Percentiles rank a stretch among this genome's conserved stretches.
phyloP scores from a whole-genome alignment of 2,113 vertebrate species.

The Camelus dromedarius region DNA sequence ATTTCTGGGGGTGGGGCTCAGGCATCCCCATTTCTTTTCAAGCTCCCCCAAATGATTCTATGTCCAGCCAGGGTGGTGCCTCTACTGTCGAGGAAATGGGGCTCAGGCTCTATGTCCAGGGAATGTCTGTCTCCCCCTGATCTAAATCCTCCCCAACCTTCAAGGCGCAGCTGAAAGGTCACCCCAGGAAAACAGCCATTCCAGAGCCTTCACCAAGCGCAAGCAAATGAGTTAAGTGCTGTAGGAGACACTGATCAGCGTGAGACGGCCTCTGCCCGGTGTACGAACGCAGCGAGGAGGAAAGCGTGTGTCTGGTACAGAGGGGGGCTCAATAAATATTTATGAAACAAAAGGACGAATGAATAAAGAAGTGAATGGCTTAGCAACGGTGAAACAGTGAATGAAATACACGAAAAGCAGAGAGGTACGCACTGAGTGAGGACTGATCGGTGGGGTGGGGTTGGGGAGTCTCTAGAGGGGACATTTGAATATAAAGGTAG shows the following conservation, averaged over 20 bases:
- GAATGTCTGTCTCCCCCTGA: background rate
- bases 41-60: background rate
- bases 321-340: background rate
- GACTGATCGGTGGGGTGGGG: background rate
- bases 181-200: background rate
- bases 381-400: background rate
- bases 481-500: background rate
- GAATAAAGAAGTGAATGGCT: background rate
- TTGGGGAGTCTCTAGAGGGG: background rate
- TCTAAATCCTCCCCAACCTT: background rate
- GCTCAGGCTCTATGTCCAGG: background rate
- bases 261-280: background rate
- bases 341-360: conserved; percentile 14
- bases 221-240: background rate
- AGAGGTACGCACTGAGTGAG: background rate
- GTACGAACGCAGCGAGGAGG: background rate
- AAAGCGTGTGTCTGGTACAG: background rate
- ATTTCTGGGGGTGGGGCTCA: background rate
- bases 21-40: background rate
- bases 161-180: background rate
- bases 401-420: background rate
- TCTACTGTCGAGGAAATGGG: background rate
- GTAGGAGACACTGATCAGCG: background rate
- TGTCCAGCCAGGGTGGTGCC: background rate
- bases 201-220: background rate